These are phyloP conservation scores for Stenopsyche tienmushanensis DNA, from an alignment of 1,140 invertebrate species.

Conservation along the genomic window DNA sequence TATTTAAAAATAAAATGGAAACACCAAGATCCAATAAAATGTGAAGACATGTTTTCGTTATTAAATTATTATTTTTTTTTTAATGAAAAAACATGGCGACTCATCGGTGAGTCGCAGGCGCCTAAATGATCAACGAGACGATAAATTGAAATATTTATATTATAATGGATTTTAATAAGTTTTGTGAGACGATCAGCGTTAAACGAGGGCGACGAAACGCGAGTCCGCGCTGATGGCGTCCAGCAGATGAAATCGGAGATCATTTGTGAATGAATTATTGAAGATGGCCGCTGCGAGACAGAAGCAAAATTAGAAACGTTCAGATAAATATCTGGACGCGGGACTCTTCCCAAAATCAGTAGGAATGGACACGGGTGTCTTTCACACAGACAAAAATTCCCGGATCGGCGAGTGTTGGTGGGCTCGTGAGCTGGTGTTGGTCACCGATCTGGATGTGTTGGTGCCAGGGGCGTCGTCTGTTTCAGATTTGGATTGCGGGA, in stretches of 20 bases:
- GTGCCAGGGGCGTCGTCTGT: constrained; percentile 4
- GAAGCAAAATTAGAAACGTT: constrained; percentile 19
- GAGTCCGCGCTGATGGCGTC: background rate
- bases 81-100: too few relatives aligned
- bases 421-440: background rate
- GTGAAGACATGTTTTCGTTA: too few relatives aligned
- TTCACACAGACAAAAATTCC: background rate
- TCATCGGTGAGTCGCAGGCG: too few relatives aligned
- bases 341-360: constrained; percentile 11
- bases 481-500: background rate
- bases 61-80: too few relatives aligned
- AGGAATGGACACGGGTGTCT: background rate
- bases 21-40: too few relatives aligned
- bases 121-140: too few relatives aligned
- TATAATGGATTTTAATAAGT: too few relatives aligned
- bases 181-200: too few relatives aligned
- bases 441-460: background rate
- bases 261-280: constrained; percentile 26
- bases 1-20: too few relatives aligned
- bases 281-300: constrained; percentile 12
- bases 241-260: constrained; percentile 24
- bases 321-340: constrained; percentile 2
- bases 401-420: constrained; percentile 4
- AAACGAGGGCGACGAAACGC: background rate
- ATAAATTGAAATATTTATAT: too few relatives aligned